Base-by-base conservation (phyloP, 2,797 vertebrate genomes). In the Scomberomorus guttatus region DNA sequence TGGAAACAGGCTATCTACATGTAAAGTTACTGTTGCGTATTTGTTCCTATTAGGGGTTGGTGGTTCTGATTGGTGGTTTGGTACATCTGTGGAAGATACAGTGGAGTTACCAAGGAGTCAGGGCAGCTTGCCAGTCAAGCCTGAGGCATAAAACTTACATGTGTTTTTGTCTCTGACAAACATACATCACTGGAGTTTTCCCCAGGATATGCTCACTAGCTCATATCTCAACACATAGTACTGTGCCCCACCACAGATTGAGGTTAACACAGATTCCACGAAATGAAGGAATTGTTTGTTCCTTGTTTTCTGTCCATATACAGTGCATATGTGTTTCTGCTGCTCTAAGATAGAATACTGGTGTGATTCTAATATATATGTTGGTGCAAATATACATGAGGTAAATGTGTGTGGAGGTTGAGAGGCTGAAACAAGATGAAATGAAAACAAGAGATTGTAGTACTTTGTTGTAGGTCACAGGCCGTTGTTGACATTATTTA, bases 21-120 rank as follows among this genome's bases (percentile, higher is more conserved):
- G 88, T 92, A 84, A 89, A 90, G 80, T 89, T 37, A 79, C 83
- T 89, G 92, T 92, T 82, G 88, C 87, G 84, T 92, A 72, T 82
- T 81, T 89, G 89, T 93, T 90, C 80, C 86, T 88, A 55, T 83
- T 73, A 74, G 72, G 88, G 89, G 86, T 90, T 8, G 75, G 74
- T 89, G 90, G 90, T 94, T 91, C 86, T 88, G 91, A 92, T 89
- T 50, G 88, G 92, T 93, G 94, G 93, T 94, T 93, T 91, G 92
- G 93, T 93, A 95, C 93, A 95, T 95, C 94, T 95, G 94, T 95
- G 94, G 94, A 95, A 95, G 94, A 95, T 95, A 95, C 92, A 92
- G 92, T 94, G 92, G 92, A 92, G 93, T 94, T 92, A 92, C 90
- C 93, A 92, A 91, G 91, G 90, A 89, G 92, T 92, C 92, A 93